Base-by-base conservation (phyloP, 2,113 vertebrate genomes). In the Garra rufa region DNA sequence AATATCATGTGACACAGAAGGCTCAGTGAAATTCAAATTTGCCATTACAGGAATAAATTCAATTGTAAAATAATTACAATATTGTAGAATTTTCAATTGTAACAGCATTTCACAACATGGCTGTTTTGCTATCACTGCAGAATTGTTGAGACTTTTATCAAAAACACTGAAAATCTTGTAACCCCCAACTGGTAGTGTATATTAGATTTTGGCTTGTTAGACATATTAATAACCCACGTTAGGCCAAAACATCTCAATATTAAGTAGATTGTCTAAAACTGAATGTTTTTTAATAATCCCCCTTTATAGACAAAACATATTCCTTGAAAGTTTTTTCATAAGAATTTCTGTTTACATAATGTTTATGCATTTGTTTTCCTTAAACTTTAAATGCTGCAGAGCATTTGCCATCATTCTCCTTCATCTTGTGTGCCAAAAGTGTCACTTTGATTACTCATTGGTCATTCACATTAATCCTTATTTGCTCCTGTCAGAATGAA, bases 391-490 rank as follows among this genome's bases (percentile, higher is more conserved):
- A 44, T 63, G 9, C 55, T 28, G 38, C n/a, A 79, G n/a, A 34
- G 19, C 43, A 34, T 46, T 69, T 69, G 44, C 8, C 24, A 67
- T 48, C 30, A 14, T 34, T 34, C 34, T 4, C 50, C 17, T 8
- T 43, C 52, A 57, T 43, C 61, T 11, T 3, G 5, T 4, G 61
- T 69, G 61, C 78, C 61, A 81, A 81, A 81, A 50, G 9, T 81
- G 78, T 28, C 78, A 67, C 38, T 69, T 48, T 81, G 44, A 69
- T 81, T 69, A 77, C 44, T 50, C 76, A 38, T 19, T 50, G 38
- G 59, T 82, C 83, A 34, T 70, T 84, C 71, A 81, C 61, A 69
- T 81, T 81, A 84, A 82, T 75, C 52, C 50, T 21, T 30, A 28
- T 46, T 81, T 81, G 57, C 43, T 81, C 46, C 26, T 9, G 63